Evolutionary conservation across 2,888 invertebrate species (phyloP), one percentile per base, ranked within the genome.

Genomic region (Limenitis camilla): DNA sequence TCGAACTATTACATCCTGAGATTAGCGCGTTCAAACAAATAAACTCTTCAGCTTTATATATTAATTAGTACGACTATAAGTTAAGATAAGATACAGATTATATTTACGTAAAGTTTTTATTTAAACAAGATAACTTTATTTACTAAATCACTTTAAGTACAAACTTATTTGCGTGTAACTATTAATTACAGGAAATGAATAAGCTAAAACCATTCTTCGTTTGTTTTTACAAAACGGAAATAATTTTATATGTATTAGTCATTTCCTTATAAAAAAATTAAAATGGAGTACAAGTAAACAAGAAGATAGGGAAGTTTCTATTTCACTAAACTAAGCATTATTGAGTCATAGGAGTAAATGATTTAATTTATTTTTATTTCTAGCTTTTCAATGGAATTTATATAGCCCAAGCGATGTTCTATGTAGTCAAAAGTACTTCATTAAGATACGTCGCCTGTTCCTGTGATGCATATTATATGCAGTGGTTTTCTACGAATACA

Each of bases 131-230:
- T 35, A 7, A 9, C 19, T n/a, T 35, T 44, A 31, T 28, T 27
- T 19, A 40, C 9, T 19, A 19, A 45, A 32, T 39, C n/a, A 29
- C 19, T 28, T 32, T 36, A 38, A 36, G 38, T 45, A 38, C 29
- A 29, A 39, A 28, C 7, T 30, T 9, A 45, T 40, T 29, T 35
- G 6, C 38, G 29, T 38, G 39, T 43, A 33, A 39, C 36, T n/a
- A n/a, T 45, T 44, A 51, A 51, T 40, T 40, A 40, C 50, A 33
- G 50, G 44, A 51, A 51, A 44, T 51, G 39, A 41, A 30, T 28
- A 33, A 38, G 11, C 49, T 30, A 28, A 43, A 38, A 41, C 28
- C 29, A 29, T 27, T 9, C 38, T 5, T 11, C 6, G 29, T 41
- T 42, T 8, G 27, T 19, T 38, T 19, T 36, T 36, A 10, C 29